Evolutionary conservation across 2,113 vertebrate genomes (phyloP).

Genomic region (Taurulus bubalis): DNA sequence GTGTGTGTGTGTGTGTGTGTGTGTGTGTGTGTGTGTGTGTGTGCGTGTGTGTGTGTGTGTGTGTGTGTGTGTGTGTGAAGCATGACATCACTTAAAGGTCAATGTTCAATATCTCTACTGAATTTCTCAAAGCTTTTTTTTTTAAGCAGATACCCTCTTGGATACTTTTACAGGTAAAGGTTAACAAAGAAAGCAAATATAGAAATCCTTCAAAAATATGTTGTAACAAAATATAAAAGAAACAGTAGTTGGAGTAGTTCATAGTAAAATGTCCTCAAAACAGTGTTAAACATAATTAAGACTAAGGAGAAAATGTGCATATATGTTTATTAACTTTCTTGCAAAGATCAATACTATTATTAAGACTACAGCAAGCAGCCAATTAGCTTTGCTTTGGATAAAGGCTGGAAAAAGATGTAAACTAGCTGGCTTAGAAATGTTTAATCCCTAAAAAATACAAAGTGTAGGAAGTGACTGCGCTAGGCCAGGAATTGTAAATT

Average conservation of each 20-base stretch:
- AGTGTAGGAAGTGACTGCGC: background rate
- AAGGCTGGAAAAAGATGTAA: background rate
- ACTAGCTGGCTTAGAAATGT: background rate
- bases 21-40: conserved; percentile 6
- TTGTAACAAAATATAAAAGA: background rate
- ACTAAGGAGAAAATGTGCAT: background rate
- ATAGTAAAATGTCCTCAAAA: background rate
- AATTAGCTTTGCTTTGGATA: background rate
- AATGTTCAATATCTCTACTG: conserved; percentile 8
- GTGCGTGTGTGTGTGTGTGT: conserved; percentile 1
- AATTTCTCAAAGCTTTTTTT: conserved; percentile 1
- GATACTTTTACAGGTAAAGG: background rate
- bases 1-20: background rate
- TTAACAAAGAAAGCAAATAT: background rate
- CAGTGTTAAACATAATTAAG: background rate
- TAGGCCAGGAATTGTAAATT: background rate
- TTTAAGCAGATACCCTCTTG: background rate
- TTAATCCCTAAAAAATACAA: background rate
- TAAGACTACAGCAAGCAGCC: background rate
- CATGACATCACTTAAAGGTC: conserved; percentile 16
- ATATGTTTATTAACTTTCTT: background rate
- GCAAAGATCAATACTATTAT: background rate
- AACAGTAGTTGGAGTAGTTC: background rate
- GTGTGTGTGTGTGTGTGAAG: background rate
- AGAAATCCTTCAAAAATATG: background rate